A percentile compares a stretch with the other conserved stretches of the same genome.
Evolutionary conservation across 35 echinoderm and acorn worm species (phyloP).

Genomic region (Stichopus chloronotus): DNA sequence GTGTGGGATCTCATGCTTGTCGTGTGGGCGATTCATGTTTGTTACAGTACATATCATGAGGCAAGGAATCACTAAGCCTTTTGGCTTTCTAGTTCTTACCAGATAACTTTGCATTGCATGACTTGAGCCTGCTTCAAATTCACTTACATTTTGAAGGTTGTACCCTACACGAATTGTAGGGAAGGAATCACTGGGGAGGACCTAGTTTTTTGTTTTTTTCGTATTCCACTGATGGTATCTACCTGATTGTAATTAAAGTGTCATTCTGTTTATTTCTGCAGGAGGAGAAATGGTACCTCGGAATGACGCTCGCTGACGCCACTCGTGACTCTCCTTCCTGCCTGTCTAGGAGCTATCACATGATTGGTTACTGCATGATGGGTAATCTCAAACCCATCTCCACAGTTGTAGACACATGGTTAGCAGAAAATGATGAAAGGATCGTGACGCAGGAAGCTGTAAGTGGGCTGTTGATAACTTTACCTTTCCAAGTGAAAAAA

Average conservation of each 20-base stretch:
- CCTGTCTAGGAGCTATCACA: slow-evolving; percentile 79
- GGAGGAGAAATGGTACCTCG: slow-evolving; percentile 75
- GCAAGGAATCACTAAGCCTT: too few relatives aligned
- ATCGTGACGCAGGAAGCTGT: slow-evolving; percentile 76
- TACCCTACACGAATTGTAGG: neutral
- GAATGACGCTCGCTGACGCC: slow-evolving; percentile 88
- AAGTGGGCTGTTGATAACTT: slow-evolving; percentile 27
- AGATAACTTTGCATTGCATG: too few relatives aligned
- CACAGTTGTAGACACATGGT: slow-evolving; percentile 33
- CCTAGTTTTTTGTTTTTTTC: too few relatives aligned
- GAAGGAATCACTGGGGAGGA: neutral
- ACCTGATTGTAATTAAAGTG: neutral
- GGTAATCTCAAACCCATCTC: slow-evolving; percentile 49
- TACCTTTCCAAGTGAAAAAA: too few relatives aligned
- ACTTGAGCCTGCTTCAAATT: too few relatives aligned
- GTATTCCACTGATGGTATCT: too few relatives aligned
- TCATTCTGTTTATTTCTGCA: slow-evolving; percentile 36
- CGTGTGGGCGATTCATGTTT: too few relatives aligned
- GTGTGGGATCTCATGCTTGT: too few relatives aligned
- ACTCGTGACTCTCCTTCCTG: slow-evolving; percentile 61
- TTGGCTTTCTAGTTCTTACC: too few relatives aligned
- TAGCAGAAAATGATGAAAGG: neutral
- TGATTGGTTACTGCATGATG: slow-evolving; percentile 79
- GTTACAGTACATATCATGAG: too few relatives aligned
- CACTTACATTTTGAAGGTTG: too few relatives aligned